These are phyloP conservation scores for Nicator chloris DNA, from an alignment of 2,113 vertebrate genomes.

Conservation along the genomic window DNA sequence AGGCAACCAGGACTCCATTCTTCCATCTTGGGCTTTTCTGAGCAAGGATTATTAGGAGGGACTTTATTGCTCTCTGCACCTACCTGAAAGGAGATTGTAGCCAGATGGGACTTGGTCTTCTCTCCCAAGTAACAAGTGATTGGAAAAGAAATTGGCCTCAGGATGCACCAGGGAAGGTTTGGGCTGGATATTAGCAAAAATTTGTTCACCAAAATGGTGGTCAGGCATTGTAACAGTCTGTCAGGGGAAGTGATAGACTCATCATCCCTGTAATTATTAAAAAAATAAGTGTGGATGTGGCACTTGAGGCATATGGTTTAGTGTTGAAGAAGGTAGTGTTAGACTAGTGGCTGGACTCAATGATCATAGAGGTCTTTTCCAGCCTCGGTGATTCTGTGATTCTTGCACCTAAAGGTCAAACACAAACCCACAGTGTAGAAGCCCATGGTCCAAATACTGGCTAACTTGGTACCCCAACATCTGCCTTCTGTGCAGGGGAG, in stretches of 20 bases:
- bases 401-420: neutral
- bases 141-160: neutral
- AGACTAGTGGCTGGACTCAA: neutral
- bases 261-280: neutral
- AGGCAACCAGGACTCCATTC: neutral
- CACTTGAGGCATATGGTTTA: neutral
- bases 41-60: neutral
- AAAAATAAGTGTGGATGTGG: neutral
- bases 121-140: neutral
- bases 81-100: neutral
- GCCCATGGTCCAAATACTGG: neutral
- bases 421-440: neutral
- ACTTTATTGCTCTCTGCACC: neutral
- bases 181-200: neutral
- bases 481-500: neutral
- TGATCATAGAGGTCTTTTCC: neutral
- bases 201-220: neutral
- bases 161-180: neutral
- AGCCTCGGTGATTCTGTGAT: neutral
- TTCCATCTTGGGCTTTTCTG: neutral
- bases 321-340: neutral
- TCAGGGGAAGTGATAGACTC: neutral
- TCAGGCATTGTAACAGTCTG: neutral
- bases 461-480: neutral
- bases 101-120: neutral